Evolutionary conservation across 1,140 invertebrate genomes (phyloP).

Genomic region (Drosophila chauvacae): DNA sequence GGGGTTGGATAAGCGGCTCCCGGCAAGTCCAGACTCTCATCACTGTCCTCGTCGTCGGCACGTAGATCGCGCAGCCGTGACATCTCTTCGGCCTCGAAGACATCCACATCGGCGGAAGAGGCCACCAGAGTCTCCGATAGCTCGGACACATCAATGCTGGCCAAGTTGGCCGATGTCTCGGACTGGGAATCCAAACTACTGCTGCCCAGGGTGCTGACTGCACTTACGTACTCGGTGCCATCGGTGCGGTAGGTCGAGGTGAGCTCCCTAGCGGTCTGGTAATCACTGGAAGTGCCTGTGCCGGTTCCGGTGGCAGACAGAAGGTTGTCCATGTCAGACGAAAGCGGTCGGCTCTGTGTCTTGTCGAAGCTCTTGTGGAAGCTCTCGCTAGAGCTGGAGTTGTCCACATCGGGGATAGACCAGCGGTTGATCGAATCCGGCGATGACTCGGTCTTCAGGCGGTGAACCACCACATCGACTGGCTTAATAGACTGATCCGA

Average conservation of each 20-base stretch:
- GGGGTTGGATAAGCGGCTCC: constrained; percentile 57
- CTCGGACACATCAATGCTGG: constrained; percentile 94
- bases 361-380: constrained; percentile 95
- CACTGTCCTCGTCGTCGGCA: constrained; percentile 76
- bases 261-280: constrained; percentile 93
- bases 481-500: constrained; percentile 73
- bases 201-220: constrained; percentile 86
- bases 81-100: constrained; percentile 72
- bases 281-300: constrained; percentile 90
- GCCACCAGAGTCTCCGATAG: constrained; percentile 95
- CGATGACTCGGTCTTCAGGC: constrained; percentile 86
- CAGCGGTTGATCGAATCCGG: constrained; percentile 86
- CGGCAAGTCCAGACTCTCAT: constrained; percentile 69
- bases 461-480: constrained; percentile 81
- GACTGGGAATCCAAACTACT: constrained; percentile 92
- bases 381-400: constrained; percentile 94
- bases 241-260: constrained; percentile 86
- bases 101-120: constrained; percentile 87
- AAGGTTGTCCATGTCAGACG: constrained; percentile 93
- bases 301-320: constrained; percentile 81
- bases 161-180: constrained; percentile 94
- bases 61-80: constrained; percentile 63
- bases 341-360: constrained; percentile 92
- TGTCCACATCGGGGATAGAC: constrained; percentile 89
- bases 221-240: constrained; percentile 94